Conservation (phyloP, 2,888 invertebrate genomes). For the Megastigmus dorsalis region DNA sequence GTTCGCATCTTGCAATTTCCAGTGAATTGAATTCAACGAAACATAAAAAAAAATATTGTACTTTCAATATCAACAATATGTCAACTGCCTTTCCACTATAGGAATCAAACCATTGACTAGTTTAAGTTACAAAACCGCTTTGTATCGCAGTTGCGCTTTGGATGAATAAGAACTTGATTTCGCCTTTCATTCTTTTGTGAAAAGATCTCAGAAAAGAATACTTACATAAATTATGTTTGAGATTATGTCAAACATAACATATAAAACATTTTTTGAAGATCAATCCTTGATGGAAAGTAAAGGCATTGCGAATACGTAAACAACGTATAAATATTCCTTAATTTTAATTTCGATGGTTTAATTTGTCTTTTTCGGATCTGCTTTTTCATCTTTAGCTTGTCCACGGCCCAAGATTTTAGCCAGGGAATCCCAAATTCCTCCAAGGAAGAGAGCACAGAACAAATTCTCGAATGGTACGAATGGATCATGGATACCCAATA, state of each 20-base stretch:
- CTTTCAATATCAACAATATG: conserved; percentile 20
- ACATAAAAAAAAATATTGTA: conserved; percentile 32
- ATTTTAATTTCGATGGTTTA: conserved; percentile 68
- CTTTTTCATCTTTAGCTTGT: conserved; percentile 87
- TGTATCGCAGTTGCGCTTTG: conserved; percentile 37
- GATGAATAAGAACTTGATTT: conserved; percentile 28
- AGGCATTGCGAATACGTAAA: not conserved
- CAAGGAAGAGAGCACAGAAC: conserved; percentile 96
- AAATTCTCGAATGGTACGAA: conserved; percentile 99
- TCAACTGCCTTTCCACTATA: conserved; percentile 15
- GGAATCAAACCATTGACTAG: conserved; percentile 49
- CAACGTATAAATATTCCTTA: conserved; percentile 3
- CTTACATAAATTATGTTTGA: not conserved
- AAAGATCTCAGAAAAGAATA: not conserved
- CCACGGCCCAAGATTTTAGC: conserved; percentile 90
- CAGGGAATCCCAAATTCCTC: conserved; percentile 98
- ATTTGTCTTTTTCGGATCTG: conserved; percentile 89
- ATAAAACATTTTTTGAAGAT: not conserved
- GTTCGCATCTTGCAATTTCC: conserved; percentile 8
- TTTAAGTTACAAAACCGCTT: conserved; percentile 35
- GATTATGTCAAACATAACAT: not conserved
- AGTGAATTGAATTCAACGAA: conserved; percentile 21
- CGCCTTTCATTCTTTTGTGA: not conserved
- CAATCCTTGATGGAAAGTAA: conserved; percentile 2
- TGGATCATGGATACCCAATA: conserved; percentile 98